phyloP scores from a whole-genome alignment of 2,888 invertebrate genomes.

The Bombylius major region DNA sequence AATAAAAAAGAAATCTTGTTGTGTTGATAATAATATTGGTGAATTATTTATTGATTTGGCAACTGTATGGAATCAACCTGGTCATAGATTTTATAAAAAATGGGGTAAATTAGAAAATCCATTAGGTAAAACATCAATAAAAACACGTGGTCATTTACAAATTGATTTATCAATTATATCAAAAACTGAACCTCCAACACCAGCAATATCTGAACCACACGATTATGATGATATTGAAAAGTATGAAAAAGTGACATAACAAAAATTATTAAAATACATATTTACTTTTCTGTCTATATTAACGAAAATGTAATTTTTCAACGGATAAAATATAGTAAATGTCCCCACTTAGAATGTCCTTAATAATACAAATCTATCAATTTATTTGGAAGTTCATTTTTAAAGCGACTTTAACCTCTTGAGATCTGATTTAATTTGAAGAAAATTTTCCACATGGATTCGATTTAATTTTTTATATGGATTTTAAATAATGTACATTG shows the following conservation, averaged over 20 bases:
- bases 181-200: slow-evolving; percentile 48
- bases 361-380: no score
- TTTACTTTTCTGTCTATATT: neutral
- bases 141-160: slow-evolving; percentile 64
- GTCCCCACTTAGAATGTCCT: no score
- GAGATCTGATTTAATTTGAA: no score
- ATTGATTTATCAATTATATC: slow-evolving; percentile 64
- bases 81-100: slow-evolving; percentile 72
- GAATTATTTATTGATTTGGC: slow-evolving; percentile 51
- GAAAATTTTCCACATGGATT: no score
- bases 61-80: slow-evolving; percentile 60
- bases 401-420: no score
- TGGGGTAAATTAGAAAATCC: slow-evolving; percentile 69
- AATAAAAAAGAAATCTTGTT: slow-evolving; percentile 39
- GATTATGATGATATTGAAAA: slow-evolving; percentile 60
- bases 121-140: slow-evolving; percentile 40
- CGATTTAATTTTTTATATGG: no score
- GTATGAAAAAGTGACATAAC: slow-evolving; percentile 15
- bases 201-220: slow-evolving; percentile 27
- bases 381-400: no score
- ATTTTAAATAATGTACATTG: no score
- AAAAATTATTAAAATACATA: no score
- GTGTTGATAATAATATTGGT: slow-evolving; percentile 43
- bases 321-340: no score
- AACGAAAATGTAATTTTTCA: slow-evolving; percentile 3